A percentile compares a stretch with the other conserved stretches of the same genome.
Evolutionary conservation across 2,888 invertebrate species (phyloP).

Genomic region (Apamea anceps): DNA sequence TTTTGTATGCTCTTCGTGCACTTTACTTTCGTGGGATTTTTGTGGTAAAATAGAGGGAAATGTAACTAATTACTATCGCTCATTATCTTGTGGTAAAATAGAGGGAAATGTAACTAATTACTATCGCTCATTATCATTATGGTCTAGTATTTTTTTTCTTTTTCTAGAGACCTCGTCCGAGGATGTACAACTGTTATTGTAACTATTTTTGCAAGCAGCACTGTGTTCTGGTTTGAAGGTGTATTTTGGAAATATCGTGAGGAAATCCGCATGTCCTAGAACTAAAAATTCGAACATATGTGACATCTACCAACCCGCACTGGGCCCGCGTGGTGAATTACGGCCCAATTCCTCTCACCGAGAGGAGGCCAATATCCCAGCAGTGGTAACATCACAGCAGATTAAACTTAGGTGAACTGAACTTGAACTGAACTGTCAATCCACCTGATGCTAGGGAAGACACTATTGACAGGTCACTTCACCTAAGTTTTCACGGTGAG

Average conservation of each 20-base stretch:
- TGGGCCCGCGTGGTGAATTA: too few species aligned
- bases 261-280: too few species aligned
- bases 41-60: not conserved
- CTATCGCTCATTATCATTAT: not conserved
- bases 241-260: not conserved
- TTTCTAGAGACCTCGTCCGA: not conserved
- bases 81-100: constrained; percentile 4
- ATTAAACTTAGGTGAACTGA: too few species aligned
- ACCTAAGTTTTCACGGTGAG: too few species aligned
- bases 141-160: not conserved
- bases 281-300: too few species aligned
- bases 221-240: not conserved
- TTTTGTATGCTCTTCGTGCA: constrained; percentile 30
- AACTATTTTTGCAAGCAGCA: not conserved
- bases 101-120: not conserved
- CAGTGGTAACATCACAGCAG: too few species aligned
- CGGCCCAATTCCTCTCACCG: too few species aligned
- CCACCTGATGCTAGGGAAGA: not conserved
- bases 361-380: too few species aligned
- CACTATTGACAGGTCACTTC: not conserved
- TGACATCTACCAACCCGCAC: too few species aligned
- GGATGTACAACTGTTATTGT: not conserved
- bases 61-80: not conserved
- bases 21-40: constrained; percentile 11
- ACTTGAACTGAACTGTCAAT: too few species aligned